Conservation (phyloP, 37 sponge, comb jelly and placozoan species). For the Cladorhizidae sp. region DNA sequence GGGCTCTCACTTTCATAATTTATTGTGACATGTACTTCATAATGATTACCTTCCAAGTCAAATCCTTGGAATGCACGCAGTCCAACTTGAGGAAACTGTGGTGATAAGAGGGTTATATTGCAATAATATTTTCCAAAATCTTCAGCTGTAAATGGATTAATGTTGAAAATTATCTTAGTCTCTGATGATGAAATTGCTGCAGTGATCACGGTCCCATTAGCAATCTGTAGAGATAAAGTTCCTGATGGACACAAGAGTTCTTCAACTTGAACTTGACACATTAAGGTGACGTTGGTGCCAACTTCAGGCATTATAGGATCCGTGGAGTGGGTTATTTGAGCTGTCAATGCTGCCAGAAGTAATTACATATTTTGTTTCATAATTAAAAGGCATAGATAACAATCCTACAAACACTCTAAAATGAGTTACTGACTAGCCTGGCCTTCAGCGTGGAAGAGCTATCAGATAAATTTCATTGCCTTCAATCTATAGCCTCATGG, state of each 20-base stretch:
- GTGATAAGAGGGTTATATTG: background rate
- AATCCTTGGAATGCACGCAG: background rate
- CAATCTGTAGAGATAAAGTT: background rate
- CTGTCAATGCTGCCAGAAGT: background rate
- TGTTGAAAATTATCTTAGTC: background rate
- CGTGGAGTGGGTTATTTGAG: background rate
- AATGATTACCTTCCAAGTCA: background rate
- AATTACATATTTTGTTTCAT: background rate
- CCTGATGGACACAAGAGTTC: conserved; percentile 7
- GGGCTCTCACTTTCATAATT: too few relatives aligned
- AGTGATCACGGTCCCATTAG: background rate
- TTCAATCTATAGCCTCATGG: too few relatives aligned
- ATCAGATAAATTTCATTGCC: too few relatives aligned
- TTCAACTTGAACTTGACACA: conserved; percentile 1
- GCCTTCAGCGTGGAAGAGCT: too few relatives aligned
- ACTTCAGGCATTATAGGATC: background rate
- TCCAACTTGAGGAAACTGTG: conserved; percentile 5
- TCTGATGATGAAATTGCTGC: background rate
- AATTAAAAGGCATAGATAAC: too few relatives aligned
- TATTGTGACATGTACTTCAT: background rate
- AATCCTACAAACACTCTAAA: too few relatives aligned
- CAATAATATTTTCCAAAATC: conserved; percentile 8
- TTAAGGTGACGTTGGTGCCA: background rate
- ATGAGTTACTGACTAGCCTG: too few relatives aligned
- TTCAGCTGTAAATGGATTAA: conserved; percentile 1